Base-by-base conservation (phyloP, 2,797 vertebrate species). In the Myotis daubentonii region DNA sequence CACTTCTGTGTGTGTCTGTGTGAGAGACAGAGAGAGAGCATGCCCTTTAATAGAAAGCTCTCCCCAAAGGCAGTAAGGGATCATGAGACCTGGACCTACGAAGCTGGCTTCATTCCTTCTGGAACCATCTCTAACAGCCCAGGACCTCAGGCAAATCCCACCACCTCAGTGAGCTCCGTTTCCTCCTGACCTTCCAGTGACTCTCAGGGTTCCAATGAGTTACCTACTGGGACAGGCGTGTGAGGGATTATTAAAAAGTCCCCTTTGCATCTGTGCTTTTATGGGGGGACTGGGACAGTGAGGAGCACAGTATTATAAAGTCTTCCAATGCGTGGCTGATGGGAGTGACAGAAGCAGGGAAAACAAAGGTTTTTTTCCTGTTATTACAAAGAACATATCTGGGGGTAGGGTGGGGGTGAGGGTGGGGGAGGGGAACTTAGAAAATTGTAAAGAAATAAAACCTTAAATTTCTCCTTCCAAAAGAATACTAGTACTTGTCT, bases 401-500 rank as follows among this genome's bases (percentile, higher is more conserved):
- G 41, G 41, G 41, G 8, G 41, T 41, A 9, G 1, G 41, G 41
- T 41, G 41, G 41, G 41, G 41, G 41, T 41, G 41, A 9, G 41
- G 44, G 41, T 23, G 30, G 28, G 17, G 19, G 13, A 22, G 22
- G 16, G 12, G 13, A 76, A n/a, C 13, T 36, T 60, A 55, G n/a
- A 87, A 76, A 84, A 92, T 55, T 44, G 16, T 28, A 65, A 51
- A 87, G 60, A 60, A 51, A 75, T 57, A 93, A 91, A n/a, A 85
- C 28, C 16, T 81, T 55, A 71, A 87, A 85, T 94, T 87, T 94
- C 33, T 62, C 71, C 22, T 83, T 87, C 17, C 13, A 22, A 78
- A 62, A 44, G 49, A 51, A 81, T 51, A 87, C 22, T 76, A 60
- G 8, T 49, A 36, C 87, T 89, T 95, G 60, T 68, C 19, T 38